A percentile compares a stretch with the other conserved stretches of the same genome.
phyloP scores from a whole-genome alignment of 2,113 vertebrate species.

The Orycteropus afer region DNA sequence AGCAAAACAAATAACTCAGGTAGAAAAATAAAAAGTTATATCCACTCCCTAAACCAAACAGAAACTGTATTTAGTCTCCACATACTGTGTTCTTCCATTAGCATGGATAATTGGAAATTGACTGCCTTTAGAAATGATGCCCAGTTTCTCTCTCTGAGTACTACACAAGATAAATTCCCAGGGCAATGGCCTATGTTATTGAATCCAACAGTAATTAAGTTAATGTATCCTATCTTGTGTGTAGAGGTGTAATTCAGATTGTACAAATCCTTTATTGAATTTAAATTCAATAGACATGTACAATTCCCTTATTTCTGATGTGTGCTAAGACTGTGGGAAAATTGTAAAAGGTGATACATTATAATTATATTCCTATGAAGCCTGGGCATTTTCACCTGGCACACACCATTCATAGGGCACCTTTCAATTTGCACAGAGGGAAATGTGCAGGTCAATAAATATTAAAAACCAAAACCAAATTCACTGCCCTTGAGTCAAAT shows the following conservation, averaged over 20 bases:
- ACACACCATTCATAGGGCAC: constrained; percentile 1
- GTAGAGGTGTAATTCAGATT: constrained; percentile 68
- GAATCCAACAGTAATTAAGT: constrained; percentile 70
- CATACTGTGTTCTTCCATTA: constrained; percentile 56
- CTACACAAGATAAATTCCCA: constrained; percentile 66
- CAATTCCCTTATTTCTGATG: constrained; percentile 57
- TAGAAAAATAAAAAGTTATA: constrained; percentile 47
- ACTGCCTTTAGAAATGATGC: constrained; percentile 71
- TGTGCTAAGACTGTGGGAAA: constrained; percentile 55
- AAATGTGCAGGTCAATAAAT: constrained; percentile 7
- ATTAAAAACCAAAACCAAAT: too few relatives aligned
- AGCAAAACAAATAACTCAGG: constrained; percentile 53
- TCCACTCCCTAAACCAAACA: constrained; percentile 33
- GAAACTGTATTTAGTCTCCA: constrained; percentile 44
- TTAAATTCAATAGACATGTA: constrained; percentile 65
- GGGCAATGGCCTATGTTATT: constrained; percentile 71
- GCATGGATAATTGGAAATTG: constrained; percentile 70
- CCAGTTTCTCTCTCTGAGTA: constrained; percentile 14
- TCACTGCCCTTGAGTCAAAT: too few relatives aligned
- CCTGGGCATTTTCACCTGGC: neutral
- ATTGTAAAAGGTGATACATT: constrained; percentile 43
- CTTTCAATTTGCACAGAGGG: constrained; percentile 47
- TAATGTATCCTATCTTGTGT: constrained; percentile 65
- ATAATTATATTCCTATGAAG: constrained; percentile 50
- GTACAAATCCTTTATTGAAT: constrained; percentile 74